Base-by-base conservation (phyloP, 2,113 vertebrate genomes). In the Arothron firmamentum region DNA sequence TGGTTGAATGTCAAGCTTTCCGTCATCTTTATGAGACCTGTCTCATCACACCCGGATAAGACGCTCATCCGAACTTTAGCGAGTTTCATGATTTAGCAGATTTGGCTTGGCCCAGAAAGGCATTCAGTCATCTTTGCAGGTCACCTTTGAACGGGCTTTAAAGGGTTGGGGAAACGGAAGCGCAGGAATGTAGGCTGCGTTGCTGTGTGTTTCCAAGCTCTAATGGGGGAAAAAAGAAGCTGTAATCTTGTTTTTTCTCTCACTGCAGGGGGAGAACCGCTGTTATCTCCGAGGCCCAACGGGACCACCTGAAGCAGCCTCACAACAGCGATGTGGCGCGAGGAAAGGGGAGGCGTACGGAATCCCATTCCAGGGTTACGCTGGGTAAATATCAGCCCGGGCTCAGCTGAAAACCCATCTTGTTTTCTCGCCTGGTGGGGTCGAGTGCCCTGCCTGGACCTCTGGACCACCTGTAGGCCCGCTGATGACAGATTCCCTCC, bases 31-130 rank as follows among this genome's bases (percentile, higher is more conserved):
- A 89, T 79, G 70, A 76, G 67, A 38, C 77, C 75, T 77, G 88
- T 88, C 88, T 86, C 85, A 88, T 88, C 85, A 77, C 68, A 62
- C 79, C 82, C 88, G 84, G 83, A 85, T 81, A 77, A 86, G 83
- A 86, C 86, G 63, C 83, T 83, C 86, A 81, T 87, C 85, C 85
- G 78, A 88, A 85, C 73, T 84, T 85, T 83, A 84, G 74, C 5
- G 65, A 85, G 72, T 74, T 64, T 80, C 67, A 23, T 88, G 84
- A 87, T 89, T 85, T 82, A 86, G 76, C 77, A 56, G 79, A 65
- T 68, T 50, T 43, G 25, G 47, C 69, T 65, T 62, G 73, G 76
- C 74, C 81, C 78, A 54, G 72, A 63, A 65, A 78, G 52, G 38
- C 20, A 14, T 75, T 76, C 72, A 75, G 64, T 72, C 67, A 76